Percentiles rank a stretch among this genome's conserved stretches.
These are phyloP conservation scores for Sarcophaga caerulescens DNA, from an alignment of 2,888 invertebrate genomes.

Conservation along the genomic window DNA sequence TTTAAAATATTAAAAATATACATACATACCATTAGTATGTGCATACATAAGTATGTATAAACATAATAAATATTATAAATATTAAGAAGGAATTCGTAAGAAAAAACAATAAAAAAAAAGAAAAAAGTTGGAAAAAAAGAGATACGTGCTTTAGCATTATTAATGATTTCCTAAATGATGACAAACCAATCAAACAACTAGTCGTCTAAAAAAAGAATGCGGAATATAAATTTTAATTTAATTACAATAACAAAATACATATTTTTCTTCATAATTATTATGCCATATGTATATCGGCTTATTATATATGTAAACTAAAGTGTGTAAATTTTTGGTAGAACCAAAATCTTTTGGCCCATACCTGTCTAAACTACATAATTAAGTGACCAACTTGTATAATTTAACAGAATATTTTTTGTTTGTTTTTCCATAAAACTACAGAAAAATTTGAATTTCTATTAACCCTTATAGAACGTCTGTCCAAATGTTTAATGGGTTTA, in stretches of 20 bases:
- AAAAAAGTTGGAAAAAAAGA: conserved; percentile 11
- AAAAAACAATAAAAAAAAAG: too few species aligned
- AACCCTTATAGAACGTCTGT: background rate
- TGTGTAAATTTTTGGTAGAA: conserved; percentile 13
- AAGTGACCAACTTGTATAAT: background rate
- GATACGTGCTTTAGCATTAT: conserved; percentile 55
- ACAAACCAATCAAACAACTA: background rate
- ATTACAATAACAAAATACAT: conserved; percentile 11
- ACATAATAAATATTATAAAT: conserved; percentile 19
- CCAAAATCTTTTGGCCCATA: conserved; percentile 17
- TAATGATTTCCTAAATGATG: conserved; percentile 58
- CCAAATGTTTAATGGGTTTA: too few species aligned
- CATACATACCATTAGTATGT: background rate
- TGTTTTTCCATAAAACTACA: too few species aligned
- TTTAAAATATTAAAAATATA: conserved; percentile 1
- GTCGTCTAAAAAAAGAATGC: conserved; percentile 42
- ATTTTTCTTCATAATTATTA: too few species aligned
- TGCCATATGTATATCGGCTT: conserved; percentile 8
- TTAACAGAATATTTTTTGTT: too few species aligned
- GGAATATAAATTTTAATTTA: conserved; percentile 43
- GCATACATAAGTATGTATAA: conserved; percentile 8
- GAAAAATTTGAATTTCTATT: background rate
- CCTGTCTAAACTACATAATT: conserved; percentile 56
- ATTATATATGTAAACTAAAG: background rate
- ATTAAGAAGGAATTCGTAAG: background rate